These are phyloP conservation scores for Drosophila robusta DNA, from an alignment of 2,888 invertebrate species.

Conservation along the genomic window DNA sequence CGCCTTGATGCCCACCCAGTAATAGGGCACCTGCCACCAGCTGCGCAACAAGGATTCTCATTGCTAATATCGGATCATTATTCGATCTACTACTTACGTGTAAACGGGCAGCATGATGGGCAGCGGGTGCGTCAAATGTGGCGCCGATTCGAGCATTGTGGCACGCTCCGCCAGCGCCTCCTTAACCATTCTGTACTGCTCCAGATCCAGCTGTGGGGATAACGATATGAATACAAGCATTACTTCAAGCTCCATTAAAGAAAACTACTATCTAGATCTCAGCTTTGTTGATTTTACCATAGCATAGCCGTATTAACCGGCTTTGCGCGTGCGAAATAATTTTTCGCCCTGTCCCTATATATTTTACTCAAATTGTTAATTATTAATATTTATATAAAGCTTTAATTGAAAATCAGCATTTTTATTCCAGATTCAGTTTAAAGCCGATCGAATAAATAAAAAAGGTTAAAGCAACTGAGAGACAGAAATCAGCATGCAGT, in stretches of 20 bases:
- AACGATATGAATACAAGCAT: constrained; percentile 38
- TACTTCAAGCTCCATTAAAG: constrained; percentile 1
- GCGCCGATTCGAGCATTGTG: constrained; percentile 97
- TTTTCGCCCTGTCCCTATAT: too few species aligned
- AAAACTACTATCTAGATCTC: background rate
- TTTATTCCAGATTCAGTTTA: too few species aligned
- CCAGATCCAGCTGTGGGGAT: constrained; percentile 90
- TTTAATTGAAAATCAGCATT: too few species aligned
- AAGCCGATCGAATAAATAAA: too few species aligned
- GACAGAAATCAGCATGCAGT: too few species aligned
- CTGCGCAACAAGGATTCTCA: constrained; percentile 86
- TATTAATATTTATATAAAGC: too few species aligned
- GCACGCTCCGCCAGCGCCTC: constrained; percentile 98
- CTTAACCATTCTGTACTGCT: constrained; percentile 99
- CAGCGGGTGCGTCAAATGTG: constrained; percentile 97
- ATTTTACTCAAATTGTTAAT: too few species aligned
- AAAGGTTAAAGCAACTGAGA: too few species aligned
- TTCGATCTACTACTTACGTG: constrained; percentile 88
- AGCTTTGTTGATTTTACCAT: background rate
- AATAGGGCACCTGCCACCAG: constrained; percentile 99
- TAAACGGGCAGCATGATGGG: constrained; percentile 99
- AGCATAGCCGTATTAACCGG: background rate
- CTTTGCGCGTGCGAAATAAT: too few species aligned
- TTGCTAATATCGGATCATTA: background rate
- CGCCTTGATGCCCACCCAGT: constrained; percentile 99